Evolutionary conservation across 2,888 invertebrate genomes (phyloP).

Genomic region (Erynnis tages): DNA sequence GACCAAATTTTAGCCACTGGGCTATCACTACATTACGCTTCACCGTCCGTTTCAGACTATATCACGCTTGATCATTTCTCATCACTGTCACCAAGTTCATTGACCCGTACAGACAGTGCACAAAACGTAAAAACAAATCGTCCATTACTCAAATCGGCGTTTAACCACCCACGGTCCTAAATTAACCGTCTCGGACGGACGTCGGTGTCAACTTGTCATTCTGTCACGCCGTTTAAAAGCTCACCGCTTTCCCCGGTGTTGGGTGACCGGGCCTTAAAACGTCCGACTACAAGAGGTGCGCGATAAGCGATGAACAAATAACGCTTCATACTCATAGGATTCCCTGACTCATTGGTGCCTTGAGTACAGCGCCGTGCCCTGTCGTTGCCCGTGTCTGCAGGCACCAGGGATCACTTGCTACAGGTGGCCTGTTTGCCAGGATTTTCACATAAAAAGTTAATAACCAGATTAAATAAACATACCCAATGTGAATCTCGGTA

Average conservation of each 20-base stretch:
- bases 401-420: no score
- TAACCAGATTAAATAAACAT: no score
- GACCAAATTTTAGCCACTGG: no score
- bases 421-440: no score
- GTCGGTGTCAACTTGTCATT: conserved; percentile 72
- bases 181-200: conserved; percentile 75
- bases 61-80: no score
- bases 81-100: conserved; percentile 10
- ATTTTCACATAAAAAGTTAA: no score
- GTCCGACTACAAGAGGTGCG: neutral
- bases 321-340: no score
- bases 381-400: neutral
- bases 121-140: conserved; percentile 25
- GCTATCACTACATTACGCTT: no score
- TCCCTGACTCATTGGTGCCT: no score
- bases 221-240: conserved; percentile 55
- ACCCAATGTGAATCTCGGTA: no score
- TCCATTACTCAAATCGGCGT: conserved; percentile 26
- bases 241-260: conserved; percentile 63
- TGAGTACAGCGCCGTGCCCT: no score
- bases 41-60: no score
- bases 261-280: conserved; percentile 52
- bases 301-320: neutral
- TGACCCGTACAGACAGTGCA: conserved; percentile 1
- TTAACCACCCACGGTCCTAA: conserved; percentile 45